Percentiles rank a stretch among this genome's conserved stretches.
Evolutionary conservation across 2,113 vertebrate genomes (phyloP).

Genomic region (Sphaerodactylus townsendi): DNA sequence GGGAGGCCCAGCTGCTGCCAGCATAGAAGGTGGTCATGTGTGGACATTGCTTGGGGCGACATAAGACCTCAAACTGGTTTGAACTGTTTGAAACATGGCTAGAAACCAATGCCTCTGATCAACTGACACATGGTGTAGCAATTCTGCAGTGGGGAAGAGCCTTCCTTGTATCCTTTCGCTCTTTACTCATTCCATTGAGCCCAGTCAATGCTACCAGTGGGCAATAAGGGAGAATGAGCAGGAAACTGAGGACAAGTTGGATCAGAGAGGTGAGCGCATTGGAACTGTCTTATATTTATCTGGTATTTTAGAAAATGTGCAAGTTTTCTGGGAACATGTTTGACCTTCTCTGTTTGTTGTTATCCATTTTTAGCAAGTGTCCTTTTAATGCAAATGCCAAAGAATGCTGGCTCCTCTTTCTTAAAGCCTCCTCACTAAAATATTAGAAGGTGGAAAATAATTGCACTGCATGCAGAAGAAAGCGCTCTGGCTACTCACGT

Average conservation of each 20-base stretch:
- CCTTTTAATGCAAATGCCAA: slow-evolving; percentile 4
- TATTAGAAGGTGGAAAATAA: not conserved
- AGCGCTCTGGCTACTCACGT: slow-evolving; percentile 64
- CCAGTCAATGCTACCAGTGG: slow-evolving; percentile 10
- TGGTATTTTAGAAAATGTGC: not conserved
- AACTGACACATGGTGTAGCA: too few species aligned
- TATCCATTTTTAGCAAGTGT: slow-evolving; percentile 24
- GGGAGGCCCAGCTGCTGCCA: too few species aligned
- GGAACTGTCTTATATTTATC: not conserved
- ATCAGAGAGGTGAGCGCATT: not conserved
- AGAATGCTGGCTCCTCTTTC: not conserved
- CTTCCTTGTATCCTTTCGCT: not conserved
- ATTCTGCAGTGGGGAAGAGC: not conserved
- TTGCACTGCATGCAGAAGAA: not conserved
- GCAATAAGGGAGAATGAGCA: not conserved
- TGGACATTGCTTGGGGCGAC: too few species aligned
- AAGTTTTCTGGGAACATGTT: too few species aligned
- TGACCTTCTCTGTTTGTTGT: not conserved
- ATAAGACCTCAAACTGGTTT: too few species aligned
- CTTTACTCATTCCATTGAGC: slow-evolving; percentile 35
- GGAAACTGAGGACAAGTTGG: not conserved
- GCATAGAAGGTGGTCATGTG: too few species aligned
- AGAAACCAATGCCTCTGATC: not conserved
- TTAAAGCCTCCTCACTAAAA: not conserved
- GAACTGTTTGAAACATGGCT: not conserved